Evolutionary conservation across 2,888 invertebrate genomes (phyloP), one percentile per base, ranked within the genome.

Genomic region (Caradrina clavipalpis): DNA sequence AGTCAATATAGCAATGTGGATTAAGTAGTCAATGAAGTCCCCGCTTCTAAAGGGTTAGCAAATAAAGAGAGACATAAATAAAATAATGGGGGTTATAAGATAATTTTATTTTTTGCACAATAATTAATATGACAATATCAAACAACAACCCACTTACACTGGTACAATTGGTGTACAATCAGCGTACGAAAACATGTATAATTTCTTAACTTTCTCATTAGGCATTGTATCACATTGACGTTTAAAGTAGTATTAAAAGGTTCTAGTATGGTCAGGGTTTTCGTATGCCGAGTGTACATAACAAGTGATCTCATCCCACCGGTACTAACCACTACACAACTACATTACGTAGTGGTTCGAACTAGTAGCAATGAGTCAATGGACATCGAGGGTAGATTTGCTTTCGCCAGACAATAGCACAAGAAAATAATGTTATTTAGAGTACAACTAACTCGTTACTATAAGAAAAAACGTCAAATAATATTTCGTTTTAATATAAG

Each of bases 111-210:
- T 74, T 57, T 75, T 68, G 63, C 19, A 59, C 21, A 50, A 62
- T 19, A 49, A 1, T 39, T 60, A 60, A 31, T 63, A 75, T 56
- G 75, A 75, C 69, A 75, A 74, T 68, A 74, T 68, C 75, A 74
- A 74, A 56, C 42, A 53, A 19, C 56, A 73, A 35, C 21, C 7
- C 17, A 39, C 57, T 58, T 73, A 74, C 74, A 73, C 61, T 61
- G 73, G 73, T 60, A 47, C 19, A 55, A 55, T 51, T 51, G 10
- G 26, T 56, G 15, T 49, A 55, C 55, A 50, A 35, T 62, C 62
- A 62, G 72, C 35, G 35, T 19, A 50, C 22, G 66, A 55, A 68
- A 55, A 65, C 47, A 6, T 21, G 26, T 35, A 47, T n/a, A 13
- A 39, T 47, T 22, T 35, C 42, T 31, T 21, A n/a, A 53, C 31